Evolutionary conservation across 1,140 invertebrate genomes (phyloP).

Genomic region (Atta cephalotes): DNA sequence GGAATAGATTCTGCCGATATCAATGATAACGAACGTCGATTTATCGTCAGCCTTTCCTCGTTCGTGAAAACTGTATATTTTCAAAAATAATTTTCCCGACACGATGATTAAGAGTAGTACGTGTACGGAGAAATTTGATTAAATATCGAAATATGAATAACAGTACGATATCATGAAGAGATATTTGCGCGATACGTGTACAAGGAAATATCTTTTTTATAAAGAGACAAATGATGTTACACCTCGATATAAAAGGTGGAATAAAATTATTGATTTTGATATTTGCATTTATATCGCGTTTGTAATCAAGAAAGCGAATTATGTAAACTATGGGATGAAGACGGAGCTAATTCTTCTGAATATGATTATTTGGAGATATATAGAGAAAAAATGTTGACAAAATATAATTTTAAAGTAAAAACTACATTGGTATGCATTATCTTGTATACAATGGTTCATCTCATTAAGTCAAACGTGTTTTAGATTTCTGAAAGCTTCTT

Average conservation of each 20-base stretch:
- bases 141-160: constrained; percentile 36
- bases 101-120: constrained; percentile 35
- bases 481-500: background rate
- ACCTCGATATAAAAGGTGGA: background rate
- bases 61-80: background rate
- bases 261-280: constrained; percentile 27
- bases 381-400: background rate
- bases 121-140: constrained; percentile 41
- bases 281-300: constrained; percentile 29
- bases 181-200: background rate
- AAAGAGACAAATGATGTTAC: constrained; percentile 8
- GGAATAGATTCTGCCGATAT: background rate
- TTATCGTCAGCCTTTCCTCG: constrained; percentile 8
- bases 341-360: background rate
- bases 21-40: constrained; percentile 36
- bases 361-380: constrained; percentile 14
- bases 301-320: constrained; percentile 26
- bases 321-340: background rate
- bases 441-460: background rate
- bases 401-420: background rate
- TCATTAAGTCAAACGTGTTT: background rate
- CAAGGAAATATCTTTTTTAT: constrained; percentile 15
- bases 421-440: background rate
- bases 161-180: background rate
- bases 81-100: background rate